Evolutionary conservation across 2,113 vertebrate species (phyloP).

Genomic region (Pagrus major): DNA sequence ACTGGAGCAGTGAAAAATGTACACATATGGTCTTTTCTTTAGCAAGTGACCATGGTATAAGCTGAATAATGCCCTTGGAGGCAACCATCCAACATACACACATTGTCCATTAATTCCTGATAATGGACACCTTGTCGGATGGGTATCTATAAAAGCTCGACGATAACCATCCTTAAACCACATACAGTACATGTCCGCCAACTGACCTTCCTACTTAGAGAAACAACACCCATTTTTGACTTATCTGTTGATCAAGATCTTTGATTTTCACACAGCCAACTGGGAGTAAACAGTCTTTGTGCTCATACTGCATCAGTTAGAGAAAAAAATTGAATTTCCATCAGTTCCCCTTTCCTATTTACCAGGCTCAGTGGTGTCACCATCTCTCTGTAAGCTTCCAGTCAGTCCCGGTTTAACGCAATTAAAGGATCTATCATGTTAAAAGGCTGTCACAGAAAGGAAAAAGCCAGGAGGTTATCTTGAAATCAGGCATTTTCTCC

Average conservation of each 20-base stretch:
- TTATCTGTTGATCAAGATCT: background rate
- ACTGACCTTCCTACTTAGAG: background rate
- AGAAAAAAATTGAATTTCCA: conserved; percentile 25
- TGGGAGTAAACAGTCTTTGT: conserved; percentile 13
- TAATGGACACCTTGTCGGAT: too few species aligned
- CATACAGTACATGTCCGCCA: background rate
- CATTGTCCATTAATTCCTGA: too few species aligned
- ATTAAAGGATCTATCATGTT: conserved; percentile 66
- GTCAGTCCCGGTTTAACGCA: conserved; percentile 43
- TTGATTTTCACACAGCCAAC: background rate
- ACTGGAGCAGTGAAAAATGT: too few species aligned
- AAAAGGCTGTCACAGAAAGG: conserved; percentile 44
- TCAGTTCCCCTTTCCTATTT: background rate
- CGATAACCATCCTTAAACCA: too few species aligned
- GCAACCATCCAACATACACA: too few species aligned
- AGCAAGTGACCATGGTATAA: too few species aligned
- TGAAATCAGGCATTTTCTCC: conserved; percentile 62
- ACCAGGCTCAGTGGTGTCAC: conserved; percentile 32
- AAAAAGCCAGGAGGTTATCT: conserved; percentile 69
- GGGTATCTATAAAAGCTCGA: too few species aligned
- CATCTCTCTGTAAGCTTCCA: conserved; percentile 21
- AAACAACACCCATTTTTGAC: background rate
- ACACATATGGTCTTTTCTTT: too few species aligned
- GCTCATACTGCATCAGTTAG: background rate
- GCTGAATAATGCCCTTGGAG: too few species aligned